Evolutionary conservation across 2,888 invertebrate species (phyloP).

Genomic region (Scaptomyza flava): DNA sequence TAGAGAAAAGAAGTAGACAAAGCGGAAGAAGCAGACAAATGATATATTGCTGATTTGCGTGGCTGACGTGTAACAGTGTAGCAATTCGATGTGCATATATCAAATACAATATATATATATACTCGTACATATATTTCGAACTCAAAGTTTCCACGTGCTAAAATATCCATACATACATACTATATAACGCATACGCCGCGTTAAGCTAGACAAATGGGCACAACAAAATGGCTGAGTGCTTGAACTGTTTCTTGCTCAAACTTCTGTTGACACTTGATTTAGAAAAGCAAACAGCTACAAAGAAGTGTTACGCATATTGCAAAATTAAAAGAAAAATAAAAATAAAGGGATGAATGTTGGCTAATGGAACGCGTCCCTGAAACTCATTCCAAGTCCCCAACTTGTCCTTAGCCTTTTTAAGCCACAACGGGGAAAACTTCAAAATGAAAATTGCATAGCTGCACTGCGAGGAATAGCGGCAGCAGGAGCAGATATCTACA

Average conservation of each 20-base stretch:
- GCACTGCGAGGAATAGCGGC: conserved; percentile 12
- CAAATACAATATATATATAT: conserved; percentile 54
- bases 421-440: conserved; percentile 50
- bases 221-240: conserved; percentile 4
- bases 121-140: conserved; percentile 18
- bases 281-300: conserved; percentile 4
- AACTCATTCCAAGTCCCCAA: conserved; percentile 55
- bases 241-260: conserved; percentile 4
- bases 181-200: conserved; percentile 59
- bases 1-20: conserved; percentile 4
- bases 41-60: conserved; percentile 76
- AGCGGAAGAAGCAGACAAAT: conserved; percentile 56
- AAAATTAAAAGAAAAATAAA: conserved; percentile 54
- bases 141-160: conserved; percentile 39
- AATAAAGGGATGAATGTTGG: conserved; percentile 29
- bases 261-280: conserved; percentile 40
- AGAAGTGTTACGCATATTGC: conserved; percentile 36
- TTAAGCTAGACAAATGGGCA: conserved; percentile 65
- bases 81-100: conserved; percentile 73
- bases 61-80: conserved; percentile 39
- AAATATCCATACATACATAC: conserved; percentile 36
- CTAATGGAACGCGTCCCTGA: conserved; percentile 57
- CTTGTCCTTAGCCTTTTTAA: conserved; percentile 11
- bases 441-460: conserved; percentile 75
- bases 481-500: too few relatives aligned